A percentile compares a stretch with the other conserved stretches of the same genome.
phyloP scores from a whole-genome alignment of 2,888 invertebrate genomes.

The Tiliacea citrago region DNA sequence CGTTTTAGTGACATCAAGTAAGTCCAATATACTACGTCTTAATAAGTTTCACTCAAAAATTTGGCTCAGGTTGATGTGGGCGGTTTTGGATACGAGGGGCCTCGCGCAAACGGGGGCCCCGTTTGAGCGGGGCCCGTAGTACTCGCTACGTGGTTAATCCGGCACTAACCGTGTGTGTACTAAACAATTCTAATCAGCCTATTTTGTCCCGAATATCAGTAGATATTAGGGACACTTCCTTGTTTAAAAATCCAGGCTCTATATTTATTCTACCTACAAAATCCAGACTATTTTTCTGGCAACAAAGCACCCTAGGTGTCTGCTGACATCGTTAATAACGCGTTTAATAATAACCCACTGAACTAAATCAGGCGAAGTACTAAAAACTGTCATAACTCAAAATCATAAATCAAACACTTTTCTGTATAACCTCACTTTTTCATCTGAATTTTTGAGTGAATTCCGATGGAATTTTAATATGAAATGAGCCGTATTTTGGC shows the following conservation, averaged over 20 bases:
- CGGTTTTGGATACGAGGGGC: no score
- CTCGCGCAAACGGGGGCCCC: no score
- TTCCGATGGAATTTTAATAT: conserved; percentile 44
- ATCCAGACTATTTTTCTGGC: conserved; percentile 2
- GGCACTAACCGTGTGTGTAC: no score
- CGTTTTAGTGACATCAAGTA: no score
- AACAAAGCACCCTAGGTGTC: neutral
- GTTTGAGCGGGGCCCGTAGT: no score
- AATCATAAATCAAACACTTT: conserved; percentile 48
- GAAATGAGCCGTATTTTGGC: conserved; percentile 8
- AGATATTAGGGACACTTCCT: no score
- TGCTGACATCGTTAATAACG: conserved; percentile 15
- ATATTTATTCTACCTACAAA: conserved; percentile 6
- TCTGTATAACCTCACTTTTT: conserved; percentile 32
- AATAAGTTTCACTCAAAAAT: no score
- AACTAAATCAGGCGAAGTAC: conserved; percentile 29
- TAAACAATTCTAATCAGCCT: no score
- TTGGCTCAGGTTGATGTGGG: no score
- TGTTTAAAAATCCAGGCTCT: neutral
- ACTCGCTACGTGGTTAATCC: no score
- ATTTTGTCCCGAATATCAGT: no score
- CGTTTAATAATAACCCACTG: conserved; percentile 30
- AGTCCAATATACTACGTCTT: no score
- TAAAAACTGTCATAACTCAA: conserved; percentile 38
- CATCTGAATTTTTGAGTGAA: conserved; percentile 28